Percentiles rank a stretch among this genome's conserved stretches.
Conservation (phyloP, 2,797 vertebrate species). For the Sylvia borin region DNA sequence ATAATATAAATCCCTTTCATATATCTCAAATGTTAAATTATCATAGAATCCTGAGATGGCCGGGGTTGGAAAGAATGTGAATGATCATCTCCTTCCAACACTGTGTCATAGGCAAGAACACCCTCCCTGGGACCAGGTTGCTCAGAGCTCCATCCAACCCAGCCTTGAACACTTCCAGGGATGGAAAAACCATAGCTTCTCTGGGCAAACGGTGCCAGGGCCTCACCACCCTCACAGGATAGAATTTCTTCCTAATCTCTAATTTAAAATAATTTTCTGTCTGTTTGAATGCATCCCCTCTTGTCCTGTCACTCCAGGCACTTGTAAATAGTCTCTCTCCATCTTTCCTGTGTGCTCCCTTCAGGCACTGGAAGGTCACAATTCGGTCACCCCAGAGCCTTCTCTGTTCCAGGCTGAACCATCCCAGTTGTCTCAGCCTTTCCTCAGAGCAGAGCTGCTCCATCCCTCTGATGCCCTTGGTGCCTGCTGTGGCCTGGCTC, state of each 20-base stretch:
- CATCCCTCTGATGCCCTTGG: neutral
- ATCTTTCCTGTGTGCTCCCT: neutral
- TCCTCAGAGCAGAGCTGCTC: neutral
- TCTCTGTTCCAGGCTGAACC: accelerated
- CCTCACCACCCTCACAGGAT: accelerated
- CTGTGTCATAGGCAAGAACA: neutral
- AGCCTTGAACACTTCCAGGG: neutral
- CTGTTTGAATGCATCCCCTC: accelerated
- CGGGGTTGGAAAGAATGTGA: neutral
- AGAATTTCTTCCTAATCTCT: neutral
- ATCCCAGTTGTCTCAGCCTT: accelerated
- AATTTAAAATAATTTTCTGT: neutral
- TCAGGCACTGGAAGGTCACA: accelerated
- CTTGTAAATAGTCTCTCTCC: neutral
- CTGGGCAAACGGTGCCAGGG: accelerated
- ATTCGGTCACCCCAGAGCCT: accelerated
- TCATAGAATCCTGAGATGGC: neutral
- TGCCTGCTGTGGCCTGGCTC: neutral
- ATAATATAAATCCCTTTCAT: neutral
- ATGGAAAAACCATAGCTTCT: accelerated
- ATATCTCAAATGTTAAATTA: neutral
- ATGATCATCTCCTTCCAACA: neutral
- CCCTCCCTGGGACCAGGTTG: neutral
- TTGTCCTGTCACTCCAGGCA: neutral
- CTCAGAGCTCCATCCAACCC: neutral